Evolutionary conservation across 2,113 vertebrate species (phyloP).

Genomic region (Pteruthius melanotis): DNA sequence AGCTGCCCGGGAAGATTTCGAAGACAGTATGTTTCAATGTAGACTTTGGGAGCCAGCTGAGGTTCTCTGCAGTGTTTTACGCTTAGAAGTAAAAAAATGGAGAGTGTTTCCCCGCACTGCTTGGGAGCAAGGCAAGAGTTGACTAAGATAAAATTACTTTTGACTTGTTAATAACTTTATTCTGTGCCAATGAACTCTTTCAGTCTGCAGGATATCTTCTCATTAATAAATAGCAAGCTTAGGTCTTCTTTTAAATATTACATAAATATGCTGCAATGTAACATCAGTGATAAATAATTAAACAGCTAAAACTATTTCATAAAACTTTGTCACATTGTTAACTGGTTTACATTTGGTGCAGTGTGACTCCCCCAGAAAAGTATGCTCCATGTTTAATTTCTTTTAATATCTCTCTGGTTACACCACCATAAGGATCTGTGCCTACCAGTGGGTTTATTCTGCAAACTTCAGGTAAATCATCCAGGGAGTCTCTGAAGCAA

Average conservation of each 20-base stretch:
- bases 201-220: neutral
- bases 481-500: neutral
- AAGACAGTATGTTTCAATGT: neutral
- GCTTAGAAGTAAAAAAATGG: neutral
- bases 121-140: neutral
- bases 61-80: neutral
- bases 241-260: slow-evolving; percentile 37
- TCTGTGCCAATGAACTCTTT: neutral
- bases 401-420: neutral
- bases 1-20: neutral
- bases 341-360: neutral
- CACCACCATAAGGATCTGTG: neutral
- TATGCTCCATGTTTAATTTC: neutral
- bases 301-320: neutral
- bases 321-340: neutral
- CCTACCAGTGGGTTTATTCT: neutral
- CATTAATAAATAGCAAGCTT: slow-evolving; percentile 24
- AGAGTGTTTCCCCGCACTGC: neutral
- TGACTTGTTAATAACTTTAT: neutral
- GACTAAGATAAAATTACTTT: neutral
- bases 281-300: slow-evolving; percentile 29
- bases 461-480: neutral
- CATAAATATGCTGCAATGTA: slow-evolving; percentile 10
- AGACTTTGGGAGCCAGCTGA: neutral
- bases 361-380: neutral